Percentiles rank a stretch among this genome's conserved stretches.
Conservation (phyloP, 2,113 vertebrate species). For the Mobula hypostoma region DNA sequence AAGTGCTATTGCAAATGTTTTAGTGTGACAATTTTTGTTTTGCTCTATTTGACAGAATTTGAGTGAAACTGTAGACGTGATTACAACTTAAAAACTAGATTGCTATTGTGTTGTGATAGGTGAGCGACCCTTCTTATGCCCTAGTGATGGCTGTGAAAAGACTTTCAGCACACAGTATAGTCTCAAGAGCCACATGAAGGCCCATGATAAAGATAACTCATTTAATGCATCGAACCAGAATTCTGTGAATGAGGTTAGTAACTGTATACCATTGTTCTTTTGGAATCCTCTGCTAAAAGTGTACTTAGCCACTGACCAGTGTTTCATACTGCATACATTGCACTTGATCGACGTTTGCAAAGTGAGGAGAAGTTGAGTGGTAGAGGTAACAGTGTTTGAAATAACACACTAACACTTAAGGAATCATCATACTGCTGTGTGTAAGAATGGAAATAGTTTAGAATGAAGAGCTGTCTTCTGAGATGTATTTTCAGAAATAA, state of each 20-base stretch:
- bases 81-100: neutral
- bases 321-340: neutral
- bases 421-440: neutral
- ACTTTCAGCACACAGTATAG: slow-evolving; percentile 94
- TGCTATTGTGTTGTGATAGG: slow-evolving; percentile 54
- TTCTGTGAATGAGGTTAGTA: slow-evolving; percentile 76
- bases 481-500: neutral
- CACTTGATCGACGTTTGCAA: neutral
- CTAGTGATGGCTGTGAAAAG: slow-evolving; percentile 92
- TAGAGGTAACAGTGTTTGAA: neutral
- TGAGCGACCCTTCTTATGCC: slow-evolving; percentile 93
- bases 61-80: neutral
- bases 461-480: neutral
- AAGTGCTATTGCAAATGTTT: neutral
- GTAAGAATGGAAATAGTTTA: neutral
- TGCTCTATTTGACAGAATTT: neutral
- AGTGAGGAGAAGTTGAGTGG: neutral
- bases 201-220: slow-evolving; percentile 79
- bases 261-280: neutral
- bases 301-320: neutral
- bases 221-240: slow-evolving; percentile 69
- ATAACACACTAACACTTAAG: neutral
- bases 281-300: neutral
- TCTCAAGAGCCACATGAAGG: slow-evolving; percentile 93
- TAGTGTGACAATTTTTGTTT: neutral